Evolutionary conservation across 2,113 vertebrate genomes (phyloP).

Genomic region (Scatophagus argus): DNA sequence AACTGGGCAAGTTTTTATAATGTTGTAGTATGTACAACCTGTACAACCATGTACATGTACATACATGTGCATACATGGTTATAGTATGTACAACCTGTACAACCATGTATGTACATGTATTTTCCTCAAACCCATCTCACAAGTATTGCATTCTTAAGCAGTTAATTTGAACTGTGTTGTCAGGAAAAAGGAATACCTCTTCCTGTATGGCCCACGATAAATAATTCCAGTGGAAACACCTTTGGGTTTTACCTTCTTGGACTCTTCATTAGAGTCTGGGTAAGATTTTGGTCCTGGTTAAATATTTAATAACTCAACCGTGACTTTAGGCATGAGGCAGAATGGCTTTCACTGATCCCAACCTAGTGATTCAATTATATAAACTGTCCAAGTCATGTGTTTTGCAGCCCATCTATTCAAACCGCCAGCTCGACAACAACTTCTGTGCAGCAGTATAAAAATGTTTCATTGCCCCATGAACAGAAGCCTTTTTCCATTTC

Average conservation of each 20-base stretch:
- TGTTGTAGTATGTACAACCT: too few relatives aligned
- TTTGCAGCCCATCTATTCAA: background rate
- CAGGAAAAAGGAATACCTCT: background rate
- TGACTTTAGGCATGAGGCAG: background rate
- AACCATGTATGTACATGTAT: background rate
- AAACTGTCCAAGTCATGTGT: background rate
- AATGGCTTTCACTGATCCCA: background rate
- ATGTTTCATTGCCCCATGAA: background rate
- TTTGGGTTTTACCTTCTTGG: background rate
- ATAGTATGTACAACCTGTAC: too few relatives aligned
- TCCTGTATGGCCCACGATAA: background rate
- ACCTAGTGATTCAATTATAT: background rate
- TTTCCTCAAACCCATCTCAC: background rate
- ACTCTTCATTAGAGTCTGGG: background rate
- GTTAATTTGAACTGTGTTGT: background rate
- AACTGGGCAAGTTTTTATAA: background rate
- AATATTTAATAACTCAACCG: background rate
- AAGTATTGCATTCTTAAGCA: background rate
- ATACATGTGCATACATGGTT: too few relatives aligned
- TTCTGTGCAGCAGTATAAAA: background rate
- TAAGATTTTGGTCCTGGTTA: background rate
- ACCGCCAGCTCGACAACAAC: background rate
- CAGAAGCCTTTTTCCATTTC: background rate
- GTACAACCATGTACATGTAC: too few relatives aligned
- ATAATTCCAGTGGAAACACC: background rate